Base-by-base conservation (phyloP, 2,888 invertebrate species). In the Agriopis aurantiaria region DNA sequence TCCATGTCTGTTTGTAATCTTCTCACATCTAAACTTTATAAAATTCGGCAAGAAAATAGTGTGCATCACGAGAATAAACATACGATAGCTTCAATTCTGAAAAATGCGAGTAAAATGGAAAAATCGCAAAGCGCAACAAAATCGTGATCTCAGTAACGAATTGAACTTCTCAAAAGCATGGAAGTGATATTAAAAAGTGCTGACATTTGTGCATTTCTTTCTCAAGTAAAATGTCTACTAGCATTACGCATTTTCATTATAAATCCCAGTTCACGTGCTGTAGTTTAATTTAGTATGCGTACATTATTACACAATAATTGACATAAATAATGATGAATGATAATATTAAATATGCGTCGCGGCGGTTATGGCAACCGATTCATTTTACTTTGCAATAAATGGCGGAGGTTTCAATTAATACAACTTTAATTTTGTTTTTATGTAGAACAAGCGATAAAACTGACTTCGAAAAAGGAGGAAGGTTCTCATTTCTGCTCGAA, bases 251-350 rank as follows among this genome's bases (percentile, higher is more conserved):
- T 10, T 23, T 52, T 8, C 10, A 52, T 52, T 9, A 49, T 53
- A 68, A 33, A 58, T 58, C 3, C 14, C 48, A 48, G 11, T 23
- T 12, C 58, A 60, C 43, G 57, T 55, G 11, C 45, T 45, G 17
- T 43, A 81, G 69, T 73, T 68, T 64, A 65, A 78, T 69, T 59
- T 66, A 64, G 67, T 65, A 68, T 61, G 60, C 58, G 66, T 40
- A 63, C 68, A 73, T 71, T 69, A 72, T 71, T 72, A 71, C 61
- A 72, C 51, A 70, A 72, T 75, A 76, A 76, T 78, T 75, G 74
- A 78, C 71, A 65, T 70, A 76, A 78, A 76, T 76, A 73, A 75
- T 76, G 75, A 78, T 65, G 68, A 72, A 76, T 75, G 72, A 66
- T 72, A 68, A 70, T 75, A 75, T 77, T 75, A 72, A 72, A 72